Evolutionary conservation across 2,113 vertebrate species (phyloP).

Genomic region (Strix aluco): DNA sequence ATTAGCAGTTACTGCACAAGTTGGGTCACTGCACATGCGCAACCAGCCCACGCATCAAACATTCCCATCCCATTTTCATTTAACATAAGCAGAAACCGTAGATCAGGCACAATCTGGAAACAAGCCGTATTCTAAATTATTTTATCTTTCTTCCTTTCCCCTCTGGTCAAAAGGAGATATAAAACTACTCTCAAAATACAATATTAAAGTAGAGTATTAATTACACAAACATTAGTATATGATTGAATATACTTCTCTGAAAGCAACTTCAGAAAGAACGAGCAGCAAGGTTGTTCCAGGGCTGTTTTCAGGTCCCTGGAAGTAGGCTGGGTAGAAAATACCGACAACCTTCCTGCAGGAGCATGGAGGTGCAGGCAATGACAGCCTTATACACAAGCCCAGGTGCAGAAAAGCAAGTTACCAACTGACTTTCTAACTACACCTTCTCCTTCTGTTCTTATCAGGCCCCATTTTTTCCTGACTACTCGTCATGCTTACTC

Average conservation of each 20-base stretch:
- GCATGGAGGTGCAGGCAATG: neutral
- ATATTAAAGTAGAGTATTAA: neutral
- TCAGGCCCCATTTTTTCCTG: neutral
- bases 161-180: neutral
- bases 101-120: neutral
- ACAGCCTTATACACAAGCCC: neutral
- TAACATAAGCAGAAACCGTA: neutral
- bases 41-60: neutral
- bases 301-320: neutral
- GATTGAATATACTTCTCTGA: neutral
- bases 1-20: neutral
- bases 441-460: neutral
- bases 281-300: neutral
- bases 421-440: neutral
- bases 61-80: neutral
- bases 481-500: neutral
- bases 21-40: rapidly evolving
- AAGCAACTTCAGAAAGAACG: neutral
- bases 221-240: neutral
- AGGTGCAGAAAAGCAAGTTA: neutral
- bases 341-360: neutral
- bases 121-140: neutral
- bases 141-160: neutral
- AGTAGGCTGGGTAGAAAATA: neutral
- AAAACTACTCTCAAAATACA: neutral